Conservation (phyloP, 2,888 invertebrate species). For the Philaethria dido region DNA sequence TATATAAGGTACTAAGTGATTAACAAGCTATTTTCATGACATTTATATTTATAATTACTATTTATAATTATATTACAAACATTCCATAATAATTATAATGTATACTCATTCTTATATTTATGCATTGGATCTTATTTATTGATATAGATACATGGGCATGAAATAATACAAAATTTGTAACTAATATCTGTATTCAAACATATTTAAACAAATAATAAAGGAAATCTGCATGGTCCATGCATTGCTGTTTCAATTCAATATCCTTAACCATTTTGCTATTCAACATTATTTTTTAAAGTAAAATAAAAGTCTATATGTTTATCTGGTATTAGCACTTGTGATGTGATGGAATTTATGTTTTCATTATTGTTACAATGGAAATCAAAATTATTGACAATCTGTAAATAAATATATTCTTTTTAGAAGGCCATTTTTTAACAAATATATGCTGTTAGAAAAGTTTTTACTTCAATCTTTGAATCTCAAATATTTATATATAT, state of each 20-base stretch:
- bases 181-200: constrained; percentile 32
- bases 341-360: constrained; percentile 78
- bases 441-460: neutral
- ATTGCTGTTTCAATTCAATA: constrained; percentile 22
- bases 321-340: constrained; percentile 83
- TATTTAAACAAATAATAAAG: constrained; percentile 30
- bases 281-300: constrained; percentile 46
- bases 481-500: neutral
- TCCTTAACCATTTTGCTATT: constrained; percentile 26
- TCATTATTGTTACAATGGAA: constrained; percentile 75
- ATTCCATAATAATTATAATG: constrained; percentile 22
- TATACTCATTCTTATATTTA: constrained; percentile 14
- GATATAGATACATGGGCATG: constrained; percentile 20
- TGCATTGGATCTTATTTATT: constrained; percentile 18
- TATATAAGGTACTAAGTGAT: neutral
- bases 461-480: neutral
- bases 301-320: constrained; percentile 71
- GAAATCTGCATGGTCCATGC: constrained; percentile 29
- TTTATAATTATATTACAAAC: constrained; percentile 3
- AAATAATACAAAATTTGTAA: constrained; percentile 27
- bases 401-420: constrained; percentile 52
- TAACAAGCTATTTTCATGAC: constrained; percentile 15
- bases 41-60: constrained; percentile 6
- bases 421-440: neutral
- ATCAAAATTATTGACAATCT: constrained; percentile 82